A percentile compares a stretch with the other conserved stretches of the same genome.
Evolutionary conservation across 2,888 invertebrate species (phyloP).

Genomic region (Tanytarsus gracilentus): DNA sequence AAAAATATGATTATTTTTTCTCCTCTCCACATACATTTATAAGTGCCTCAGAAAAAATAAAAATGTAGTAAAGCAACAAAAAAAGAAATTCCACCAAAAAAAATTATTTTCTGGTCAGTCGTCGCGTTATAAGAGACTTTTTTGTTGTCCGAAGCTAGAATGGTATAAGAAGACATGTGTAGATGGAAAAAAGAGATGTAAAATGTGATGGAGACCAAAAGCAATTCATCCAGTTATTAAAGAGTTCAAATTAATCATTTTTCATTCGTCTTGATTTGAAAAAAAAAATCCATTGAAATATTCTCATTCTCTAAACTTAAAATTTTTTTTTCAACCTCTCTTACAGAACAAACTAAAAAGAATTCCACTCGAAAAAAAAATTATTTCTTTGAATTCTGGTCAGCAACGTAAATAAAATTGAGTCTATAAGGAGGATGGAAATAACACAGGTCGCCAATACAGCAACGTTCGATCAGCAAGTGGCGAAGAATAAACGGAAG

Average conservation of each 20-base stretch:
- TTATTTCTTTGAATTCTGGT: not conserved
- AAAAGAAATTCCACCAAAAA: slow-evolving; percentile 28
- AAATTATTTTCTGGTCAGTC: slow-evolving; percentile 17
- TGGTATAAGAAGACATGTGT: not conserved
- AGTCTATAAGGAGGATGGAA: slow-evolving; percentile 19
- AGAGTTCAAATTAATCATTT: slow-evolving; percentile 28
- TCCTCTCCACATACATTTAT: not conserved
- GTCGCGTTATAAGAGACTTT: not conserved
- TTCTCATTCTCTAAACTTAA: not conserved
- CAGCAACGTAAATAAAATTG: not conserved
- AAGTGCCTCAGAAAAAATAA: not conserved
- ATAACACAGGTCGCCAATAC: slow-evolving; percentile 17
- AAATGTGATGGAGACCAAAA: slow-evolving; percentile 16
- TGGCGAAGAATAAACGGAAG: slow-evolving; percentile 26
- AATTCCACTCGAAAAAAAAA: not conserved
- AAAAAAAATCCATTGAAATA: slow-evolving; percentile 9
- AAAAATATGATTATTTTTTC: slow-evolving; percentile 22
- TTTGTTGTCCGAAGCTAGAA: not conserved
- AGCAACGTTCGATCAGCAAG: slow-evolving; percentile 23
- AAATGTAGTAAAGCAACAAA: not conserved
- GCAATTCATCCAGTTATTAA: slow-evolving; percentile 23
- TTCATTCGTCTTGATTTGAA: slow-evolving; percentile 24
- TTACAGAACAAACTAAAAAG: slow-evolving; percentile 13
- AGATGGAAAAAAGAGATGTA: not conserved
- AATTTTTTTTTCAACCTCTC: slow-evolving; percentile 12